A percentile compares a stretch with the other conserved stretches of the same genome.
These are phyloP conservation scores for Pyrgilauda ruficollis DNA, from an alignment of 2,113 vertebrate species.

Conservation along the genomic window DNA sequence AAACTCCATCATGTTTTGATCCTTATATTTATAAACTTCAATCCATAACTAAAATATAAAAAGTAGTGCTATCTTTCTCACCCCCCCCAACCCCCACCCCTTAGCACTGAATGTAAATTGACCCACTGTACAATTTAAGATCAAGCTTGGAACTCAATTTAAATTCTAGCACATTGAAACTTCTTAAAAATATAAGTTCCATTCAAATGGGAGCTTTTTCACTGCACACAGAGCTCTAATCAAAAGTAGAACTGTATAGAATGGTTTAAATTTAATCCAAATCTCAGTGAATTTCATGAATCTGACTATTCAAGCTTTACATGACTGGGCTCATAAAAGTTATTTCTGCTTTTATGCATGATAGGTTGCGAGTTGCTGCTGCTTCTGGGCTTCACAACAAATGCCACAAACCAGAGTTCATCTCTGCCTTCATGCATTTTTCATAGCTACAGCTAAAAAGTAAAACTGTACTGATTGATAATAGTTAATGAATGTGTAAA, in stretches of 20 bases:
- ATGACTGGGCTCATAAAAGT: slow-evolving; percentile 53
- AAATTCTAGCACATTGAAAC: slow-evolving; percentile 50
- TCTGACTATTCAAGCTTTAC: slow-evolving; percentile 70
- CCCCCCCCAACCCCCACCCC: fast-evolving
- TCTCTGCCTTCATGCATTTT: slow-evolving; percentile 38
- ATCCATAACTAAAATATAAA: not conserved
- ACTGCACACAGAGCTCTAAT: slow-evolving; percentile 59
- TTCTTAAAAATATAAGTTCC: slow-evolving; percentile 57
- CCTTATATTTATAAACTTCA: slow-evolving; percentile 19
- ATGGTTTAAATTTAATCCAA: slow-evolving; percentile 73
- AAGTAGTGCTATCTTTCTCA: not conserved
- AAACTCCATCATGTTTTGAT: not conserved
- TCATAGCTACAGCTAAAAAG: slow-evolving; percentile 38
- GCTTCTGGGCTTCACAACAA: slow-evolving; percentile 5
- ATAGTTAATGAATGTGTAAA: slow-evolving; percentile 44
- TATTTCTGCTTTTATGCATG: slow-evolving; percentile 64
- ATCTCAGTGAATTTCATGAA: slow-evolving; percentile 73
- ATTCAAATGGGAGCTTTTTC: slow-evolving; percentile 54
- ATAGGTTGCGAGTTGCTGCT: not conserved
- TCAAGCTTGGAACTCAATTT: slow-evolving; percentile 59
- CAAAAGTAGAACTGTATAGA: slow-evolving; percentile 63
- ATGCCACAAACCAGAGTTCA: not conserved
- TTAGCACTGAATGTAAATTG: slow-evolving; percentile 29
- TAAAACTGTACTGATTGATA: slow-evolving; percentile 61
- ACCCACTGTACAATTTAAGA: slow-evolving; percentile 1